phyloP scores from a whole-genome alignment of 2,888 invertebrate genomes.

The Meiosimyza platycephala region DNA sequence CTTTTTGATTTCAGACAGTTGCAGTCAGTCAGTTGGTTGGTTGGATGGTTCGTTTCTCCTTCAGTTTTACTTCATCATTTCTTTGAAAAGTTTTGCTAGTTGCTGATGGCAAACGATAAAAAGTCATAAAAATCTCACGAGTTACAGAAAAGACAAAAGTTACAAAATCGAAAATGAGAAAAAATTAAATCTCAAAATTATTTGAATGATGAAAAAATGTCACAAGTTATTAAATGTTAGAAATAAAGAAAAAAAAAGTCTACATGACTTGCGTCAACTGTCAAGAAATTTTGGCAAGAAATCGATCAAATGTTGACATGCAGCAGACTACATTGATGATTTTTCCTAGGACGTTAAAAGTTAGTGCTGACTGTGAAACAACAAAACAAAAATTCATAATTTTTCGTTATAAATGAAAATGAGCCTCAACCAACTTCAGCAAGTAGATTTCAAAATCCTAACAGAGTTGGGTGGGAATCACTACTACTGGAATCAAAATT shows the following conservation, averaged over 20 bases:
- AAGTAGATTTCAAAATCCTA: no score
- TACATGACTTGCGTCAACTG: slow-evolving; percentile 2
- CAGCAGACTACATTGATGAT: not conserved
- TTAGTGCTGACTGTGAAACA: not conserved
- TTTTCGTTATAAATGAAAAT: no score
- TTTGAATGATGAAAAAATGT: no score
- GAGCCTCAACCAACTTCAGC: no score
- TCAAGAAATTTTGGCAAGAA: not conserved
- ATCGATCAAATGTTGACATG: slow-evolving; percentile 15
- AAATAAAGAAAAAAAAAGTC: not conserved
- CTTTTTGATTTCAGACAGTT: not conserved
- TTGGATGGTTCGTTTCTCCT: not conserved
- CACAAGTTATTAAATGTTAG: no score
- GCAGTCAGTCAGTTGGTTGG: not conserved
- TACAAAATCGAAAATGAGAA: not conserved
- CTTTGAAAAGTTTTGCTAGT: not conserved
- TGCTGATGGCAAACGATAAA: slow-evolving; percentile 1
- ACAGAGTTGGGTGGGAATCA: no score
- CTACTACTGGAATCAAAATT: no score
- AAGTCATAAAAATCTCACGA: slow-evolving; percentile 8
- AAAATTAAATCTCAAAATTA: not conserved
- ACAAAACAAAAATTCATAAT: no score
- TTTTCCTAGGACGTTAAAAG: not conserved
- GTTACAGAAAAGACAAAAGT: not conserved
- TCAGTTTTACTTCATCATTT: not conserved